Evolutionary conservation across 2,113 vertebrate genomes (phyloP), one percentile per base, ranked within the genome.

Genomic region (Octodon degus): DNA sequence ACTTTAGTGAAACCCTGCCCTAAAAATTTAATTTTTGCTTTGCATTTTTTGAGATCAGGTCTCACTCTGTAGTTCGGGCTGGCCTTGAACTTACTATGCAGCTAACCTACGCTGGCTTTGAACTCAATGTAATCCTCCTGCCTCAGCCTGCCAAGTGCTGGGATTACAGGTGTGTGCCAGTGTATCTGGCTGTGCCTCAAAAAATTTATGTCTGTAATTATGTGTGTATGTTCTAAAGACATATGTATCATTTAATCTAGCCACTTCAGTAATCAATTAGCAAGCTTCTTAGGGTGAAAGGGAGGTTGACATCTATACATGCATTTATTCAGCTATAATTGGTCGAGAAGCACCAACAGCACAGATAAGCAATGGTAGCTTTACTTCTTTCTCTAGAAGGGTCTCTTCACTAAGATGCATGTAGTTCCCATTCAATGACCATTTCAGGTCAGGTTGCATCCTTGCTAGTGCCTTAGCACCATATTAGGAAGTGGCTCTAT

Each of bases 381-480:
- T 58, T 43, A 60, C 20, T 43, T 89, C 58, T 85, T 65, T 50
- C 90, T 93, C 92, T 76, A 82, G 76, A 82, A 95, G 58, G 2
- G 5, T 68, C 80, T 76, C 8, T 70, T 86, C 70, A 50, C 47
- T 76, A 50, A 76, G 80, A 91, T 19, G 58, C 74, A 40, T 6
- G 22, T 11, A 60, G 50, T 37, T 68, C 53, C 89, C 86, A 55
- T 34, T 93, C 91, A 84, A 24, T 16, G 30, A 53, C 30, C n/a
- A 25, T 19, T 86, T 55, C 22, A 32, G 62, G 72, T 24, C 20
- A 81, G 76, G 17, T 50, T 32, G 7, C 34, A 47, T 40, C 40
- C 13, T 55, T 43, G 22, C 22, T 9, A 50, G 25, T 10, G 11
- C 4, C 60, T 82, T 43, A 60, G 25, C 43, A 60, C 58, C 82